These are phyloP conservation scores for Pteronotus mesoamericanus DNA, from an alignment of 2,797 vertebrate species.

Conservation along the genomic window DNA sequence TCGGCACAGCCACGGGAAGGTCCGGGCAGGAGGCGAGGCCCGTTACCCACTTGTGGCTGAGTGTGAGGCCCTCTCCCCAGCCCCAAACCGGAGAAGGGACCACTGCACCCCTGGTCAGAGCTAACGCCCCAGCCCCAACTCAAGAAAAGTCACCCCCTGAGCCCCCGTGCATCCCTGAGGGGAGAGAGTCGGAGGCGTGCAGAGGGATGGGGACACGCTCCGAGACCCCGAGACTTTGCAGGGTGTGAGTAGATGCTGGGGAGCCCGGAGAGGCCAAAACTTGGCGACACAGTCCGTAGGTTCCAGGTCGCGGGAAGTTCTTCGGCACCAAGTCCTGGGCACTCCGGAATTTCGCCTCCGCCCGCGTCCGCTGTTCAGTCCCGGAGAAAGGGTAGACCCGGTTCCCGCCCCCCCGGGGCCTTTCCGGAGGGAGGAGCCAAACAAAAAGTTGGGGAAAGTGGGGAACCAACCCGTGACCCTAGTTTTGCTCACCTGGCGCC, in stretches of 20 bases:
- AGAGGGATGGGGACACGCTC: neutral
- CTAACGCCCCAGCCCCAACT: neutral
- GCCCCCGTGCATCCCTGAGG: neutral
- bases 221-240: neutral
- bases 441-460: slow-evolving; percentile 25
- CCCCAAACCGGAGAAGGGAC: neutral
- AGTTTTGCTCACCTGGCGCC: slow-evolving; percentile 53
- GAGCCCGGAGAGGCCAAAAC: neutral
- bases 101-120: neutral
- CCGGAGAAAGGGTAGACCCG: neutral
- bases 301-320: neutral
- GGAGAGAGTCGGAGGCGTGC: neutral
- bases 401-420: neutral
- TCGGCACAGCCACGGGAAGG: neutral
- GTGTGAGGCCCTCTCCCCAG: neutral
- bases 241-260: neutral
- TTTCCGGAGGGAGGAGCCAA: neutral
- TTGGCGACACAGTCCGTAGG: neutral
- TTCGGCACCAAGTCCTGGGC: neutral
- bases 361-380: neutral
- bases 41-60: neutral
- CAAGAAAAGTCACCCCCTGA: neutral
- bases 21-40: neutral
- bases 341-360: neutral
- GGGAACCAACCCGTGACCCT: neutral